phyloP scores from a whole-genome alignment of 1,140 invertebrate genomes.

The Trialeurodes vaporariorum region DNA sequence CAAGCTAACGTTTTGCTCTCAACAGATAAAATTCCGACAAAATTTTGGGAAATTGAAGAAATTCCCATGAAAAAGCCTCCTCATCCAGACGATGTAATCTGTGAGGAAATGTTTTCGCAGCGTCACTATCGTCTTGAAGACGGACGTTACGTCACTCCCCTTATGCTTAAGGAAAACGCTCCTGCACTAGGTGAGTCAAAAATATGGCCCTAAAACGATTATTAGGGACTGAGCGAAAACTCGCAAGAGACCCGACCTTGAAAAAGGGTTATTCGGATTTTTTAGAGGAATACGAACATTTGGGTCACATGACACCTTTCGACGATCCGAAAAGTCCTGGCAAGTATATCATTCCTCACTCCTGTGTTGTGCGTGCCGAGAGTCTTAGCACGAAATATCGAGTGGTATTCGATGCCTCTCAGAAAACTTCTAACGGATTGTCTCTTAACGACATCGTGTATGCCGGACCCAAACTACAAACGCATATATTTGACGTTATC shows the following conservation, averaged over 20 bases:
- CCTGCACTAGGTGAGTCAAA: constrained; percentile 1
- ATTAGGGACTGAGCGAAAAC: neutral
- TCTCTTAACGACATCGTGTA: neutral
- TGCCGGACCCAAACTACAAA: neutral
- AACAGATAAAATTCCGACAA: neutral
- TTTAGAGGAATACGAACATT: neutral
- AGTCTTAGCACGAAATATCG: neutral
- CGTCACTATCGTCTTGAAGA: neutral
- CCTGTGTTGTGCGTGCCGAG: neutral
- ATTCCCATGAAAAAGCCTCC: neutral
- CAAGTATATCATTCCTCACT: constrained; percentile 6
- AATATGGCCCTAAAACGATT: neutral
- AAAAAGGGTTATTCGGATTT: neutral
- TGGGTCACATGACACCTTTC: neutral
- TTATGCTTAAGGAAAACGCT: neutral
- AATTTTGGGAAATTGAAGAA: constrained; percentile 6
- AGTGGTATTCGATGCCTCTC: neutral
- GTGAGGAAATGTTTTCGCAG: neutral
- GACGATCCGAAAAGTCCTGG: neutral
- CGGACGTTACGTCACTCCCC: neutral
- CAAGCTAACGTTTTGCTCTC: too few species aligned
- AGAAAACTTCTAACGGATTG: neutral
- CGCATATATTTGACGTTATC: neutral
- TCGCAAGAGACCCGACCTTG: neutral
- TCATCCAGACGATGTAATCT: neutral